Base-by-base conservation (phyloP, 2,888 invertebrate genomes). In the Spialia ferax region DNA sequence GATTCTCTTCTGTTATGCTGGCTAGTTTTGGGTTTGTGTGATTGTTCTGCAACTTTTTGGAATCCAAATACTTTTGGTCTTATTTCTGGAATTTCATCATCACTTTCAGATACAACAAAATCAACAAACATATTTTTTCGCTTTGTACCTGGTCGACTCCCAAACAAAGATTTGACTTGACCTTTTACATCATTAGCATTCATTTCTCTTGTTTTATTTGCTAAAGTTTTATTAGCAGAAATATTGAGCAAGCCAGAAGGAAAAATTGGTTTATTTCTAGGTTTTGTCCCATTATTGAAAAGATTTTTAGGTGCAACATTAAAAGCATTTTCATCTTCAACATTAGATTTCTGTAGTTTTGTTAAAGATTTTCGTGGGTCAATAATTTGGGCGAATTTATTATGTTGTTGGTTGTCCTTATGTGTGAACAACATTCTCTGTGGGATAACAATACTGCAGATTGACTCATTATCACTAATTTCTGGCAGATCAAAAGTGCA, bases 381-480 rank as follows among this genome's bases (percentile, higher is more conserved):
- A 23, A 83, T 73, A 1, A 91, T 67, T 70, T 83, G 73, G 3
- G 75, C 75, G 73, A 84, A 87, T 61, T 82, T 83, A 26, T 83
- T 83, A 70, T 83, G 78, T 1, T 77, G 74, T 42, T 75, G 72
- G 42, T 79, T 82, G 54, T 89, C 84, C 74, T 88, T 91, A 66
- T 88, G 83, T 10, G 80, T 77, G 55, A 93, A 92, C 0, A 93
- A 73, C 71, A 81, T 88, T 48, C 85, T 76, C 73, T 90, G 89
- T 29, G 91, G 88, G 2, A 93, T 77, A 0, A 90, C 84, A 69
- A 93, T 92, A 73, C 93, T 93, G 42, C 73, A 77, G 20, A 93
- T 86, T 11, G 93, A 90, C 77, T 92, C 93, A 74, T 79, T 83
- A 68, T 85, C 90, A 72, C 93, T 92, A 74, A 88, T 92, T 8